Base-by-base conservation (phyloP, 2,888 invertebrate genomes). In the Stenotaenia linearis region DNA sequence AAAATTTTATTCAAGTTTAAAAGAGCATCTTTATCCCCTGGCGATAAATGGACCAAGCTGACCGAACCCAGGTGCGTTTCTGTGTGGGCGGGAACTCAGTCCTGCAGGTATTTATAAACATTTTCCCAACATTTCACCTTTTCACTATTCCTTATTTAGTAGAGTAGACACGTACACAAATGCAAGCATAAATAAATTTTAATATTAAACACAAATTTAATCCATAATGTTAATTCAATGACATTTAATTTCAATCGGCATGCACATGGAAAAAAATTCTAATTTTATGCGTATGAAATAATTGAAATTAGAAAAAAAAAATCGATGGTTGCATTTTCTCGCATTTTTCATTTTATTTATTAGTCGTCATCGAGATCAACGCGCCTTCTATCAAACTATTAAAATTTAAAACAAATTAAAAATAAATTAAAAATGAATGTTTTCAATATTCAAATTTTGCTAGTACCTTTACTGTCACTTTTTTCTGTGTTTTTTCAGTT, bases 401-500 rank as follows among this genome's bases (percentile, higher is more conserved):
- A 21, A 4, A 15, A 3, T 25, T 25, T 4, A 32, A 23, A 30
- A 74, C 5, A 21, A 74, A 23, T 12, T 4, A 21, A 75, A 75
- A 75, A 30, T 28, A 75, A 75, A 75, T 32, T 75, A 75, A 18
- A 15, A 75, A 30, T n/a, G n/a, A 15, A n/a, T 15, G 32, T 21
- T 35, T 9, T 15, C 28, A 30, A 35, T 18, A 9, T n/a, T 18
- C 21, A n/a, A n/a, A 3, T 9, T 28, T 32, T 32, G 32, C 7
- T 75, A n/a, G 9, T 37, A 75, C 75, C 32, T 75, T 75, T 6
- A 75, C 75, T 75, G 32, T 75, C 6, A 32, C 32, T 75, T 75
- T 75, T 30, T 37, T 75, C 18, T 75, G 75, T 10, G 75, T 75
- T 75, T 75, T 30, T 75, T 75, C 75, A 25, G 35, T 75, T 15